Evolutionary conservation across 30 jellyfish, hydroid and myxozoan species (phyloP).

Genomic region (Turritopsis rubra): DNA sequence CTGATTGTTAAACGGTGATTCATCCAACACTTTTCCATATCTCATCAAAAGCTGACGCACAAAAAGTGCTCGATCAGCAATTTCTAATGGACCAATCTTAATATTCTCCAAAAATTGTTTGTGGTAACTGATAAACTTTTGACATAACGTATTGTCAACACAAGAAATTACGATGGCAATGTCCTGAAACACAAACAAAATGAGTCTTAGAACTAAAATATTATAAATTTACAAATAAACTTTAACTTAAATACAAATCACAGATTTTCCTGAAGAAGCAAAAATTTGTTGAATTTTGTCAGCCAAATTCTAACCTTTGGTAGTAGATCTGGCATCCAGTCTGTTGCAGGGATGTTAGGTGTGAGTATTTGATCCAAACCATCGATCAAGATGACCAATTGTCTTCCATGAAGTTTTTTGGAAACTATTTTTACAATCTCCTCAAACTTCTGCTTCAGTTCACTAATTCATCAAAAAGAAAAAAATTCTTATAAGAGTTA

Average conservation of each 20-base stretch:
- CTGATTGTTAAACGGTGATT: constrained; percentile 94
- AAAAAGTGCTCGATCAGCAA: constrained; percentile 62
- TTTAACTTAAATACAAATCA: too few relatives aligned
- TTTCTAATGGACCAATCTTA: constrained; percentile 68
- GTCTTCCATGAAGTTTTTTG: constrained; percentile 11
- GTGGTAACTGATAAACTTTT: constrained; percentile 35
- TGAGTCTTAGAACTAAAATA: not conserved
- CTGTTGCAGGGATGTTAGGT: constrained; percentile 27
- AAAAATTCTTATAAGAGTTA: too few relatives aligned
- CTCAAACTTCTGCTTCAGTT: constrained; percentile 2
- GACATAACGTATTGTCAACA: constrained; percentile 50
- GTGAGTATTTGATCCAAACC: constrained; percentile 58
- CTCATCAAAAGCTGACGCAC: constrained; percentile 60
- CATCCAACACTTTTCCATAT: constrained; percentile 81
- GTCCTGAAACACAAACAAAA: constrained; percentile 39
- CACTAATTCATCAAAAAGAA: too few relatives aligned
- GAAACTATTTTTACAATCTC: constrained; percentile 20
- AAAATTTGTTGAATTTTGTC: too few relatives aligned
- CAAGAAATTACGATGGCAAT: constrained; percentile 55
- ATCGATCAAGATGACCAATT: constrained; percentile 59
- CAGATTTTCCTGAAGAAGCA: too few relatives aligned
- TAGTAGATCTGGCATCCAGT: constrained; percentile 80
- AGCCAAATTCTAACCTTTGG: constrained; percentile 64
- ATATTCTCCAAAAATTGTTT: constrained; percentile 45
- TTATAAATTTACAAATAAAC: too few relatives aligned